Base-by-base conservation (phyloP, 1,140 invertebrate species). In the Polyergus mexicanus region DNA sequence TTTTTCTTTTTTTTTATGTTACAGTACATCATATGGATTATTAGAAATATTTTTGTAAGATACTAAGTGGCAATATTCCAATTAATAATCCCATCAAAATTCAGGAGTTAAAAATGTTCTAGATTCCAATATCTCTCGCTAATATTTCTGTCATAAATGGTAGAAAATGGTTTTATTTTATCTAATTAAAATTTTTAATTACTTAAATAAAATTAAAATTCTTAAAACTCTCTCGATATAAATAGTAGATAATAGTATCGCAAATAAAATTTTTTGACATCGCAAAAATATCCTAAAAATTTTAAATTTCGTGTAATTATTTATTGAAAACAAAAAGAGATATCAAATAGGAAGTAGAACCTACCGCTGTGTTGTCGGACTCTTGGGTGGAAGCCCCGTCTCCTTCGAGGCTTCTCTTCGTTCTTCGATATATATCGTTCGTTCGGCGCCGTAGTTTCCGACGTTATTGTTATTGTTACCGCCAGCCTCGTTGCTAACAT, bases 311-410 rank as follows among this genome's bases (percentile, higher is more conserved):
- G 13, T 54, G 11, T 25, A 54, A 28, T 80, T 69, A 65, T n/a
- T 1, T 58, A 22, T 83, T 44, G 0, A 35, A 51, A 63, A 22
- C 38, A 7, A 3, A 35, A 28, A 25, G 22, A 47, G 2, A 1
- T 6, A 65, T 13, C 28, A 88, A 81, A 83, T 54, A 58, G 8
- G 62, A 47, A n/a, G 22, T 32, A 68, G 13, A 63, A 66, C 95
- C 95, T 92, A 97, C 96, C 97, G 96, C 93, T 96, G 96, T 94
- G 96, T 96, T 94, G 97, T 97, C 93, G 97, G 97, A 96, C 97
- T 97, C 94, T 97, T 97, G 89, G 96, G 97, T 88, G 96, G 97
- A 87, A 96, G 95, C 92, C 95, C 94, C 95, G 96, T 94, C 95
- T 96, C 92, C 95, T 96, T 90, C 95, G 95, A 89, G 93, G 93